Evolutionary conservation across 92 coral and sea anemone species (phyloP), one percentile per base, ranked within the genome.

Genomic region (Scolanthus callimorphus): DNA sequence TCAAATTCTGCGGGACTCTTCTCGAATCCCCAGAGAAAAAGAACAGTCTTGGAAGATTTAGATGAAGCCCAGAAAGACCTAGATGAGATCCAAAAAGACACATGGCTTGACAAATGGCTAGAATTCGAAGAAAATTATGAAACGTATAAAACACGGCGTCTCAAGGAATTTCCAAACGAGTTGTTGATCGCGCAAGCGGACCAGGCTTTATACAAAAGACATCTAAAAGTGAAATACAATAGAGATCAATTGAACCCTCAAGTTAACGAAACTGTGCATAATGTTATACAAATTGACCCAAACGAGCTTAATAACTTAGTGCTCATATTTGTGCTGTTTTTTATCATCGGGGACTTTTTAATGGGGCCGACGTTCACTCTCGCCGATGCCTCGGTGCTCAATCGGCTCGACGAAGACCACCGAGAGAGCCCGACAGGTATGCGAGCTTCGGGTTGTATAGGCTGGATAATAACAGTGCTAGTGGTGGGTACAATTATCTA

Each of bases 371-470:
- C 72, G 31, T 84, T 76, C 29, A 68, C 82, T 20, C 49, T 84
- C n/a, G 80, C 85, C 3, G 85, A 84, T 48, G 67, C 85, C 11
- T 84, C 85, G 25, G 70, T 80, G 12, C 65, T 84, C 17, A 78
- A 79, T 29, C 70, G 84, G 25, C 72, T 84, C 11, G 68, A 78
- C 11, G 90, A 83, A 25, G 54, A 66, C 11, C 58, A 69, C 17
- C 58, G 71, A 11, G 46, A 63, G 17, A 52, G 73, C 20, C 76
- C 66, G 10, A 67, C 81, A 9, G 55, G 58, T 39, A 71, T 83
- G 76, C 81, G 84, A n/a, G 51, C 67, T 43, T 64, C 70, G 41
- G 85, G 90, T 27, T 74, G 76, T 1, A 48, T 83, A 4, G 90
- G 90, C 1, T 74, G 81, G 62, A 63, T 62, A 12, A 43, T 67